Evolutionary conservation across 2,797 vertebrate species (phyloP).

Genomic region (Avahi laniger): DNA sequence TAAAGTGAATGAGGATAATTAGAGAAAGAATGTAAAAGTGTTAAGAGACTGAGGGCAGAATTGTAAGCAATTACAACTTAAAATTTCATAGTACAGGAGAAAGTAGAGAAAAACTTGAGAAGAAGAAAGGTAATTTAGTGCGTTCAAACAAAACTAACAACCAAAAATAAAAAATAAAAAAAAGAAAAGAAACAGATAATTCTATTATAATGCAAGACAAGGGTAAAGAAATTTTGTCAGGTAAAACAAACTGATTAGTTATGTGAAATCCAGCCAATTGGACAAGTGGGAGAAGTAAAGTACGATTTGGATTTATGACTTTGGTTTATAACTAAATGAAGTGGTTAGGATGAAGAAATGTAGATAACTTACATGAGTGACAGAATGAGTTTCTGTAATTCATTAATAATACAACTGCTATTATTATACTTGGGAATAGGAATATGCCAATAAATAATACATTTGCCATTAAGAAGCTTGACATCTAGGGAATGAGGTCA

Average conservation of each 20-base stretch:
- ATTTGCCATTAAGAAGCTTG: background rate
- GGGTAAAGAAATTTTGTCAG: background rate
- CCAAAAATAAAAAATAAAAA: background rate
- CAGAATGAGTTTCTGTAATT: background rate
- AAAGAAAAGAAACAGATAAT: background rate
- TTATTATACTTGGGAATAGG: background rate
- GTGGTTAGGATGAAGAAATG: background rate
- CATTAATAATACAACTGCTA: background rate
- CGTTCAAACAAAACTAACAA: background rate
- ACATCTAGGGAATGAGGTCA: background rate
- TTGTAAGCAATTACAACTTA: background rate
- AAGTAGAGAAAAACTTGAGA: background rate
- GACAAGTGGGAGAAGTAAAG: background rate
- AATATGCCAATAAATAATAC: background rate
- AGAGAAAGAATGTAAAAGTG: background rate
- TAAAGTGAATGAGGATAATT: background rate
- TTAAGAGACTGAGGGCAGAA: background rate
- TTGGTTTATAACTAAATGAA: background rate
- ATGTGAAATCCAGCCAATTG: background rate
- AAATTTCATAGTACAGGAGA: background rate
- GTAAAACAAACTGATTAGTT: background rate
- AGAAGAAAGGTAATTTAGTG: background rate
- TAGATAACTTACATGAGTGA: background rate
- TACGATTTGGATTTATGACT: background rate
- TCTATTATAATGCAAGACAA: background rate